Conservation (phyloP, 2,888 invertebrate genomes). For the Alloplasta piceator region DNA sequence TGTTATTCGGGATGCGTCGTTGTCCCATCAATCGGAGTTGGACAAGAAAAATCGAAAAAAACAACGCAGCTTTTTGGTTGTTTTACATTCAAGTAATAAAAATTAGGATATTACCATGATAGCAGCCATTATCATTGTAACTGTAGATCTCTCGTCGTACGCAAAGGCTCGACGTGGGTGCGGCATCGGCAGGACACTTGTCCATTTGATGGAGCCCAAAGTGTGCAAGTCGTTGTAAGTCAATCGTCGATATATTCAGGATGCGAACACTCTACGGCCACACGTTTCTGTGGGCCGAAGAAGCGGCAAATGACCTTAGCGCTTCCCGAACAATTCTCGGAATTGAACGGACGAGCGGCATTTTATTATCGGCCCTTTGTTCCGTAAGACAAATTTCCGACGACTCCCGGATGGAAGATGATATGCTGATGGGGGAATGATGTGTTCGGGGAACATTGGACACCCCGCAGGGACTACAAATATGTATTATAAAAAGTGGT, state of each 20-base stretch:
- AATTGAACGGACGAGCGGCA: constrained; percentile 59
- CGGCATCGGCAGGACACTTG: neutral
- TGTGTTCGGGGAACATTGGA: constrained; percentile 22
- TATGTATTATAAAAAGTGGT: too few relatives aligned
- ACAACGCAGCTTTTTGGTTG: too few relatives aligned
- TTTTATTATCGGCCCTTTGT: constrained; percentile 63
- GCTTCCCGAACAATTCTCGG: constrained; percentile 52
- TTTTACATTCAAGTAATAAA: too few relatives aligned
- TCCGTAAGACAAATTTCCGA: constrained; percentile 58
- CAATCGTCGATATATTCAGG: constrained; percentile 57
- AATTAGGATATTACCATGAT: neutral
- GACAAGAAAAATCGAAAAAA: too few relatives aligned
- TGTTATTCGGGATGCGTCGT: too few relatives aligned
- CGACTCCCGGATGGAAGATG: constrained; percentile 41
- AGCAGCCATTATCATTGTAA: neutral
- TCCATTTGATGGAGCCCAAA: constrained; percentile 13
- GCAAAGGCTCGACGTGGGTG: neutral
- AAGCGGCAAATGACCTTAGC: constrained; percentile 38
- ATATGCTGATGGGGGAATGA: constrained; percentile 2
- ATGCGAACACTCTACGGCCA: constrained; percentile 41
- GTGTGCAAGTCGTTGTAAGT: constrained; percentile 32
- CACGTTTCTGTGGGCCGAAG: constrained; percentile 36
- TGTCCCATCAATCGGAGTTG: too few relatives aligned
- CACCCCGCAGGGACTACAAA: neutral
- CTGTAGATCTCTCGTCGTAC: neutral